A percentile compares a stretch with the other conserved stretches of the same genome.
phyloP scores from a whole-genome alignment of 2,113 vertebrate genomes.

The Hemichromis elongatus region DNA sequence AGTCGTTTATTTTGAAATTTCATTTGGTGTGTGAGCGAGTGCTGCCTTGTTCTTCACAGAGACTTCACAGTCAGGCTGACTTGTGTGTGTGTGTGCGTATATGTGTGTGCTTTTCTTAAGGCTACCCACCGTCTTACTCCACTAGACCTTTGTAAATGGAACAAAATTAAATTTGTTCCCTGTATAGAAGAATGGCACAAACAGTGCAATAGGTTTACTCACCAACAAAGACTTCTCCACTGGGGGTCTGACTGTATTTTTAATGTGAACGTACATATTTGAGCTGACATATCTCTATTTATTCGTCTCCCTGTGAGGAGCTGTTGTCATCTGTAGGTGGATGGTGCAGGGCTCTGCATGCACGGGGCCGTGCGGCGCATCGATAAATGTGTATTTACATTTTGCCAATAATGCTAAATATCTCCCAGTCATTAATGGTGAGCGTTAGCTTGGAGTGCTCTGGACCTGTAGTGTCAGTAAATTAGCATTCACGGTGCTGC shows the following conservation, averaged over 20 bases:
- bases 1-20: slow-evolving; percentile 71
- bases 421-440: slow-evolving; percentile 51
- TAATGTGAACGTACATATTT: slow-evolving; percentile 20
- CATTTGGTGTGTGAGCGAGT: slow-evolving; percentile 64
- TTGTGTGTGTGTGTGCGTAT: background rate
- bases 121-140: slow-evolving; percentile 62
- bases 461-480: slow-evolving; percentile 17
- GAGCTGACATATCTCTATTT: slow-evolving; percentile 21
- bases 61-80: slow-evolving; percentile 46
- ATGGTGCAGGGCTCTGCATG: slow-evolving; percentile 10
- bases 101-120: slow-evolving; percentile 29
- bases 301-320: slow-evolving; percentile 1
- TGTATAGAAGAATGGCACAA: slow-evolving; percentile 55
- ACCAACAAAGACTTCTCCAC: slow-evolving; percentile 16
- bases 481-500: slow-evolving; percentile 56
- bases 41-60: slow-evolving; percentile 58
- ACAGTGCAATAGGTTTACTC: slow-evolving; percentile 48
- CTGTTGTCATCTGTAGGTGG: slow-evolving; percentile 12
- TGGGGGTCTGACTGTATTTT: slow-evolving; percentile 13
- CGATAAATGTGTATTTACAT: slow-evolving; percentile 68
- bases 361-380: slow-evolving; percentile 24
- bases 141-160: slow-evolving; percentile 67
- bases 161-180: slow-evolving; percentile 67
- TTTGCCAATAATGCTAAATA: slow-evolving; percentile 75
- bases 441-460: slow-evolving; percentile 35